Evolutionary conservation across 1,140 invertebrate species (phyloP).

Genomic region (Aporrectodea caliginosa): DNA sequence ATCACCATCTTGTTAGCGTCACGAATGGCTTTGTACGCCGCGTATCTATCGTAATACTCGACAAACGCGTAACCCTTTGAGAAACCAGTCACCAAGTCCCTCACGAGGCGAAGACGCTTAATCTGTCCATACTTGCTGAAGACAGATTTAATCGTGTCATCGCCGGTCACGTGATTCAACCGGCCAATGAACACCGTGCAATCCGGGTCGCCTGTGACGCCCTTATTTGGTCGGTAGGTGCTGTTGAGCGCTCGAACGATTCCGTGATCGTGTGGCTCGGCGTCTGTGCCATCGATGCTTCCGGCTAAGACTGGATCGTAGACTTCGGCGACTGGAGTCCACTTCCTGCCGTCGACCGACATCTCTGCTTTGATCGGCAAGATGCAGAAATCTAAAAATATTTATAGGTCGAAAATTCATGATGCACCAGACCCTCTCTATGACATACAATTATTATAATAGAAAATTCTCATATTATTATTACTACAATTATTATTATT

Average conservation of each 20-base stretch:
- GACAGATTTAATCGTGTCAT: slow-evolving; percentile 54
- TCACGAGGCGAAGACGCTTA: slow-evolving; percentile 65
- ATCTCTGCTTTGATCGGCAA: background rate
- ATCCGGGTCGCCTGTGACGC: slow-evolving; percentile 64
- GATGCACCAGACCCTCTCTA: too few relatives aligned
- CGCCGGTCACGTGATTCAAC: slow-evolving; percentile 68
- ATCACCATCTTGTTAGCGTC: slow-evolving; percentile 65
- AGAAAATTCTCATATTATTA: too few relatives aligned
- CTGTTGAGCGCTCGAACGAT: slow-evolving; percentile 69
- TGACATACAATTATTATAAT: too few relatives aligned
- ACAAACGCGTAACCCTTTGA: slow-evolving; percentile 81
- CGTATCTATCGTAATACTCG: slow-evolving; percentile 66
- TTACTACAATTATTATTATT: too few relatives aligned
- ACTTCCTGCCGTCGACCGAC: background rate
- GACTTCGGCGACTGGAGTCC: slow-evolving; percentile 10
- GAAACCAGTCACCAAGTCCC: slow-evolving; percentile 75
- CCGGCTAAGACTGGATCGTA: slow-evolving; percentile 63
- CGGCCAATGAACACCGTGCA: slow-evolving; percentile 75
- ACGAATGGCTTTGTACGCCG: slow-evolving; percentile 63
- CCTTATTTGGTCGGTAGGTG: slow-evolving; percentile 65
- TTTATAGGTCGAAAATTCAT: too few relatives aligned
- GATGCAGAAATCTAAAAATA: background rate
- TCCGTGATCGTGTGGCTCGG: slow-evolving; percentile 74
- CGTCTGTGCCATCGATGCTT: slow-evolving; percentile 80
- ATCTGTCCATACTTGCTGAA: slow-evolving; percentile 59